phyloP scores from a whole-genome alignment of 2,888 invertebrate species.

The Agrypnus murinus region DNA sequence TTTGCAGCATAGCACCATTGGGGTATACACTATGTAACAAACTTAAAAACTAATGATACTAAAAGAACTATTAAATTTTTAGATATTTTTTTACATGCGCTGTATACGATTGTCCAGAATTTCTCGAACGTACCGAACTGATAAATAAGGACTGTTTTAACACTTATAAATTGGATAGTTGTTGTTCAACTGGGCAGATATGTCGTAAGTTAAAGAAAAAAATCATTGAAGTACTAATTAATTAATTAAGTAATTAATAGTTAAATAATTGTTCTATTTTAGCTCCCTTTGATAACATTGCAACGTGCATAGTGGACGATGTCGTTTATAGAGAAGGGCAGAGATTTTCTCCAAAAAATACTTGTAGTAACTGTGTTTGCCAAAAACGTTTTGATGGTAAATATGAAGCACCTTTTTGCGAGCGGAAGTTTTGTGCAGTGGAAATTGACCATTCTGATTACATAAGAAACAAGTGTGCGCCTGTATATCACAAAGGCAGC shows the following conservation, averaged over 20 bases:
- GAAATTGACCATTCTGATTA: conserved; percentile 49
- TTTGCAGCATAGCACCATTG: neutral
- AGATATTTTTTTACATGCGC: neutral
- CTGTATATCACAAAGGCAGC: conserved; percentile 39
- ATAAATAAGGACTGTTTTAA: neutral
- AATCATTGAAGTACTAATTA: too few species aligned
- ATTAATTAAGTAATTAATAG: neutral
- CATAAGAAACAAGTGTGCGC: too few species aligned
- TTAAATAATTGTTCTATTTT: conserved; percentile 12
- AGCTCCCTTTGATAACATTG: conserved; percentile 42
- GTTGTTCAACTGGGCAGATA: conserved; percentile 37
- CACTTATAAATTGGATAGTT: conserved; percentile 24
- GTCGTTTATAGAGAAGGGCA: conserved; percentile 53
- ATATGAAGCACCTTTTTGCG: conserved; percentile 54
- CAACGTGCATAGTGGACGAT: conserved; percentile 49
- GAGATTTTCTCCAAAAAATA: conserved; percentile 47
- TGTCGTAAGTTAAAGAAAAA: conserved; percentile 36
- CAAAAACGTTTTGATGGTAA: conserved; percentile 55
- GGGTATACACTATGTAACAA: neutral
- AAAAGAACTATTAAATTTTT: neutral
- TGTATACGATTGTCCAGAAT: conserved; percentile 6
- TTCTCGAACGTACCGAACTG: neutral
- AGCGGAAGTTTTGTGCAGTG: conserved; percentile 48
- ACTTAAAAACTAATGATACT: too few species aligned
- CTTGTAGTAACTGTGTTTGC: conserved; percentile 54